Percentiles rank a stretch among this genome's conserved stretches.
Conservation (phyloP, 2,888 invertebrate species). For the Eupithecia abbreviata region DNA sequence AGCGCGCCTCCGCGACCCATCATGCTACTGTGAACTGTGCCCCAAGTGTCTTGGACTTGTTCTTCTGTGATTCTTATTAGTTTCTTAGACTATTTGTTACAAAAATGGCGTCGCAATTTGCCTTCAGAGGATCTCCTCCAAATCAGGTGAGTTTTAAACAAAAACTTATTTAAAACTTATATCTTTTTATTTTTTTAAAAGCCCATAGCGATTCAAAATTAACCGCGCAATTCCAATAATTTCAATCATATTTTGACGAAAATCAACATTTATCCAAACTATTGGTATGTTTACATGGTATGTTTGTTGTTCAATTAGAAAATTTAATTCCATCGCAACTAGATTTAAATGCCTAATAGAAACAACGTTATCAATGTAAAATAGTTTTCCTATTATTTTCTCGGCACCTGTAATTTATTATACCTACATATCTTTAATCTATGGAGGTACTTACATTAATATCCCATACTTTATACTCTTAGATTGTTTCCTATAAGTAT, state of each 20-base stretch:
- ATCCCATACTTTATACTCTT: neutral
- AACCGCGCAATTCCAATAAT: slow-evolving; percentile 12
- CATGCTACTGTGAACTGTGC: slow-evolving; percentile 81
- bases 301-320: neutral
- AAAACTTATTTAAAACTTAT: slow-evolving; percentile 28
- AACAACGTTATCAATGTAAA: slow-evolving; percentile 26
- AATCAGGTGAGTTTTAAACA: slow-evolving; percentile 73
- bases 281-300: slow-evolving; percentile 39
- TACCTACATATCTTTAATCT: neutral
- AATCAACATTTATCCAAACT: neutral
- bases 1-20: slow-evolving; percentile 55
- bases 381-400: slow-evolving; percentile 2
- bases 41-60: slow-evolving; percentile 33
- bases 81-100: slow-evolving; percentile 55
- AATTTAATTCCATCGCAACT: neutral
- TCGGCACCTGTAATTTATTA: neutral
- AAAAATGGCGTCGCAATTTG: slow-evolving; percentile 82
- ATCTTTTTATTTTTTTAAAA: slow-evolving; percentile 32
- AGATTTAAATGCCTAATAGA: neutral
- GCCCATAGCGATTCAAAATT: slow-evolving; percentile 56
- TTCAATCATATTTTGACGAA: slow-evolving; percentile 17
- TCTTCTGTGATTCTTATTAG: slow-evolving; percentile 41
- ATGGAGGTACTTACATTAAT: neutral
- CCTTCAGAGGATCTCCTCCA: slow-evolving; percentile 81
- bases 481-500: slow-evolving; percentile 1